phyloP scores from a whole-genome alignment of 2,888 invertebrate genomes.

The Sarcophaga subvicina region DNA sequence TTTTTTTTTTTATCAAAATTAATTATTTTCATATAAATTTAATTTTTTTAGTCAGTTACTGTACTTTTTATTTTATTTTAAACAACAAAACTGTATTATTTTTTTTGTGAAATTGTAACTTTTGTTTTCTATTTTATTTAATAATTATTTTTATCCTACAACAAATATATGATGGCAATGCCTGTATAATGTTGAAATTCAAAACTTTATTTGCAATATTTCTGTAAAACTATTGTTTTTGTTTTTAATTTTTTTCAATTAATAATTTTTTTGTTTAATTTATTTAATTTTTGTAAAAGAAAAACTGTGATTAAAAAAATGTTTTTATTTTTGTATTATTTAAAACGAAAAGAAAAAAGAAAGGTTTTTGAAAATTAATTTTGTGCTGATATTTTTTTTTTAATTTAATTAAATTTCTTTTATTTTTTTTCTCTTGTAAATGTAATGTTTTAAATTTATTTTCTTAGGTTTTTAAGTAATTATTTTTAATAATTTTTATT shows the following conservation, averaged over 20 bases:
- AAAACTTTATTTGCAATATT: conserved; percentile 62
- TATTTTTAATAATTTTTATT: conserved; percentile 51
- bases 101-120: conserved; percentile 18
- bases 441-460: not conserved
- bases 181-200: conserved; percentile 52
- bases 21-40: not conserved
- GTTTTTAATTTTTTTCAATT: conserved; percentile 14
- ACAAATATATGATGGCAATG: conserved; percentile 37
- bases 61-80: conserved; percentile 27
- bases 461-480: conserved; percentile 46
- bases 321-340: conserved; percentile 69
- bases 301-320: conserved; percentile 69
- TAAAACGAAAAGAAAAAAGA: conserved; percentile 34
- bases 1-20: conserved; percentile 43
- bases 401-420: not conserved
- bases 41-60: conserved; percentile 39
- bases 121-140: conserved; percentile 39
- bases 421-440: not conserved
- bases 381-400: conserved; percentile 55
- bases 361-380: too few species aligned
- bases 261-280: conserved; percentile 56
- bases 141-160: conserved; percentile 15
- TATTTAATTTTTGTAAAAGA: conserved; percentile 66
- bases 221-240: conserved; percentile 5
- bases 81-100: conserved; percentile 61